Conservation (phyloP, 1,140 invertebrate genomes). For the Drosophila lacteicornis region DNA sequence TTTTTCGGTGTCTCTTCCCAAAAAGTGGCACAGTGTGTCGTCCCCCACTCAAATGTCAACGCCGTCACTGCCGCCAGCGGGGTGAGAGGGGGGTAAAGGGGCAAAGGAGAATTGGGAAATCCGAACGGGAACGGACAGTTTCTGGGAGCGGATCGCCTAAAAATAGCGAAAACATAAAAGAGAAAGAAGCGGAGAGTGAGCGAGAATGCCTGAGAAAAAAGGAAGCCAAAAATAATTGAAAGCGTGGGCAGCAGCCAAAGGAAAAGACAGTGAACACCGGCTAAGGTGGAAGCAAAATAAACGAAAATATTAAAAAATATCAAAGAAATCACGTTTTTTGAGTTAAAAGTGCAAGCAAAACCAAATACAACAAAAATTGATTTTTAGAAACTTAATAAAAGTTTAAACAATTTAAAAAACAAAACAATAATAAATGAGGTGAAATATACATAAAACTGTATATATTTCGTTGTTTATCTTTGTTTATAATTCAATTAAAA, state of each 20-base stretch:
- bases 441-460: too few relatives aligned
- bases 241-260: conserved; percentile 56
- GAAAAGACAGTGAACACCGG: conserved; percentile 21
- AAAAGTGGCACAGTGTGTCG: conserved; percentile 57
- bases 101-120: conserved; percentile 31
- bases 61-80: not conserved
- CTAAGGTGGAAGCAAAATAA: not conserved
- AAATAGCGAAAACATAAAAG: conserved; percentile 59
- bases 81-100: not conserved
- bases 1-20: conserved; percentile 12
- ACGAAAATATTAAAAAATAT: not conserved
- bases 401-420: too few relatives aligned
- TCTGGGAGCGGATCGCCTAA: conserved; percentile 49
- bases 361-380: too few relatives aligned
- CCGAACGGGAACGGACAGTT: conserved; percentile 15
- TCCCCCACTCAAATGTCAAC: conserved; percentile 38
- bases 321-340: too few relatives aligned
- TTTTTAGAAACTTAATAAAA: too few relatives aligned
- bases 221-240: conserved; percentile 45
- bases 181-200: conserved; percentile 10
- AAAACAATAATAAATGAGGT: too few relatives aligned
- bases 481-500: not conserved
- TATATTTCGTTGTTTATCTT: too few relatives aligned
- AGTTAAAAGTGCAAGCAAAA: too few relatives aligned
- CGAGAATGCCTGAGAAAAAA: conserved; percentile 34